A percentile compares a stretch with the other conserved stretches of the same genome.
Evolutionary conservation across 2,888 invertebrate species (phyloP).

Genomic region (Chrysolina oricalcia): DNA sequence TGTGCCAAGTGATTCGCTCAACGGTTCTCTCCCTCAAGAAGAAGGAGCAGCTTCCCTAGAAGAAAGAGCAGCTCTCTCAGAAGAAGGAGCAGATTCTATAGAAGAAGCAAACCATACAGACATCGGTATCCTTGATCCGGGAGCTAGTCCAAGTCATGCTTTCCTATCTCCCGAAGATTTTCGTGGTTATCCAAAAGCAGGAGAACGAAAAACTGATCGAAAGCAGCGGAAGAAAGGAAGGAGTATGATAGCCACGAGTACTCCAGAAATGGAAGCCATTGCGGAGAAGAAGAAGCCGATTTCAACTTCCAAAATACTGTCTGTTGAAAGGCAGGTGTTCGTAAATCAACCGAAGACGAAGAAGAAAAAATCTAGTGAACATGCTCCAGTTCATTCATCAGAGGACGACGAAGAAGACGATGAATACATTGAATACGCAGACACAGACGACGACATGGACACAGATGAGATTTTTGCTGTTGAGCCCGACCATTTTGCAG

Average conservation of each 20-base stretch:
- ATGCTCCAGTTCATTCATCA: neutral
- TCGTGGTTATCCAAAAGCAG: neutral
- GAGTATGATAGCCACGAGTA: conserved; percentile 28
- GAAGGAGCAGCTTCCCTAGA: too few species aligned
- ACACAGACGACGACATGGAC: conserved; percentile 24
- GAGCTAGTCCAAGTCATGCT: neutral
- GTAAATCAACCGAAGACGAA: too few species aligned
- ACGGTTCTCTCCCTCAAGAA: neutral
- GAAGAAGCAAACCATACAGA: too few species aligned
- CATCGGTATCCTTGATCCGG: neutral
- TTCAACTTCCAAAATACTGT: too few species aligned
- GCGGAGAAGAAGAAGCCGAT: too few species aligned
- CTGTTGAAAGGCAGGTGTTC: too few species aligned
- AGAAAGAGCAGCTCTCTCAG: too few species aligned
- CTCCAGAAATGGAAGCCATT: too few species aligned
- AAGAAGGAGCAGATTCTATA: too few species aligned
- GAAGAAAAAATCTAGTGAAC: conserved; percentile 1
- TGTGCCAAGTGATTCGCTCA: conserved; percentile 13
- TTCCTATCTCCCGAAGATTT: conserved; percentile 13
- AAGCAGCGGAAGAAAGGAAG: neutral
- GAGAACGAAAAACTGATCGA: too few species aligned
- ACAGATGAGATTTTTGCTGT: neutral
- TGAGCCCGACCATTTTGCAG: conserved; percentile 15
- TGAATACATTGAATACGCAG: neutral
- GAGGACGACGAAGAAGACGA: neutral